Percentiles rank a stretch among this genome's conserved stretches.
These are phyloP conservation scores for Clupea harengus DNA, from an alignment of 2,113 vertebrate species.

Conservation along the genomic window DNA sequence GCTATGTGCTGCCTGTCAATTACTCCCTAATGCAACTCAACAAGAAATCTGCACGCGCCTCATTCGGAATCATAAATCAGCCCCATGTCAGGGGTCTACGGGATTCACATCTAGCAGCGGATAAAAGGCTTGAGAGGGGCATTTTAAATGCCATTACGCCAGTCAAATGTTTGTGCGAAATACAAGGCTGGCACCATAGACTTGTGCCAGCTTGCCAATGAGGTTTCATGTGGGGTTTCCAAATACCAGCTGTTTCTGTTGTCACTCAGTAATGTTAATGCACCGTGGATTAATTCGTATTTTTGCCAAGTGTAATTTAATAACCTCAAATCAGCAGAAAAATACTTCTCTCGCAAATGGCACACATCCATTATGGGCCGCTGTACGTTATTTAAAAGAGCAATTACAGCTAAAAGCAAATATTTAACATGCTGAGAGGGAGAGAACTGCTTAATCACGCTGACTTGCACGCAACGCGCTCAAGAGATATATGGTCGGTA, in stretches of 20 bases:
- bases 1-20: not conserved
- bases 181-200: not conserved
- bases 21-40: constrained; percentile 12
- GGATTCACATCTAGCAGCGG: not conserved
- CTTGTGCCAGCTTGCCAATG: constrained; percentile 1
- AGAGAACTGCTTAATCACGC: not conserved
- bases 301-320: not conserved
- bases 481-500: not conserved
- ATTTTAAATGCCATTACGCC: constrained; percentile 1
- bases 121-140: constrained; percentile 10
- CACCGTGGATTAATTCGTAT: not conserved
- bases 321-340: constrained; percentile 7
- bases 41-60: not conserved
- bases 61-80: not conserved
- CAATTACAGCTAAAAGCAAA: constrained; percentile 21
- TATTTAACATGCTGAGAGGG: not conserved
- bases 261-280: not conserved
- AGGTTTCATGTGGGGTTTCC: not conserved
- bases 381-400: not conserved
- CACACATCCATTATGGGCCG: not conserved
- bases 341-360: constrained; percentile 5
- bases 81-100: not conserved
- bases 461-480: not conserved
- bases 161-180: constrained; percentile 3
- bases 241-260: constrained; percentile 7